Evolutionary conservation across 2,888 invertebrate species (phyloP).

Genomic region (Nephrotoma flavescens): DNA sequence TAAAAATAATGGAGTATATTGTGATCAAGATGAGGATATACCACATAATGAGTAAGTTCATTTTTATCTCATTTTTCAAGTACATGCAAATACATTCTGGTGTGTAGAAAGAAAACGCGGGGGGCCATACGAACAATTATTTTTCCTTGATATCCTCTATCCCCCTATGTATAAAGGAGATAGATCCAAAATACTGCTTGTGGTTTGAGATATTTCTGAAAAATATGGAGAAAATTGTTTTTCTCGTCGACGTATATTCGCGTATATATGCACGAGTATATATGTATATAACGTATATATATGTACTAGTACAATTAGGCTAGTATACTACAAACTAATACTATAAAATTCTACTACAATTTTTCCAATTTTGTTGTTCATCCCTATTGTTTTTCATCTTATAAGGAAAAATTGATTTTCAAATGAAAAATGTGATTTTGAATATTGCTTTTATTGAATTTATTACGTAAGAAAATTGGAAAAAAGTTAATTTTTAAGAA

Average conservation of each 20-base stretch:
- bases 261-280: not conserved
- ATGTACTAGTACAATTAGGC: not conserved
- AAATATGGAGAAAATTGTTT: not conserved
- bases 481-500: not conserved
- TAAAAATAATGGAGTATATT: conserved; percentile 15
- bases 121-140: not conserved
- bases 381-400: not conserved
- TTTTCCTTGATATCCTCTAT: not conserved
- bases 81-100: not conserved
- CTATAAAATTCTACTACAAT: not conserved
- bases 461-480: not conserved
- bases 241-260: not conserved
- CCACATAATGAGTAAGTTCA: conserved; percentile 75
- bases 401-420: not conserved
- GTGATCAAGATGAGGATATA: conserved; percentile 76
- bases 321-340: not conserved
- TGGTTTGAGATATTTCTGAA: not conserved
- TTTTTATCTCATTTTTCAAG: not conserved
- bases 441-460: not conserved
- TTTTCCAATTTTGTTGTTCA: not conserved
- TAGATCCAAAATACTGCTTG: not conserved
- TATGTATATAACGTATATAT: not conserved
- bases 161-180: not conserved
- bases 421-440: not conserved
- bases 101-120: not conserved